Evolutionary conservation across 2,113 vertebrate species (phyloP).

Genomic region (Dendrocopos noguchii): DNA sequence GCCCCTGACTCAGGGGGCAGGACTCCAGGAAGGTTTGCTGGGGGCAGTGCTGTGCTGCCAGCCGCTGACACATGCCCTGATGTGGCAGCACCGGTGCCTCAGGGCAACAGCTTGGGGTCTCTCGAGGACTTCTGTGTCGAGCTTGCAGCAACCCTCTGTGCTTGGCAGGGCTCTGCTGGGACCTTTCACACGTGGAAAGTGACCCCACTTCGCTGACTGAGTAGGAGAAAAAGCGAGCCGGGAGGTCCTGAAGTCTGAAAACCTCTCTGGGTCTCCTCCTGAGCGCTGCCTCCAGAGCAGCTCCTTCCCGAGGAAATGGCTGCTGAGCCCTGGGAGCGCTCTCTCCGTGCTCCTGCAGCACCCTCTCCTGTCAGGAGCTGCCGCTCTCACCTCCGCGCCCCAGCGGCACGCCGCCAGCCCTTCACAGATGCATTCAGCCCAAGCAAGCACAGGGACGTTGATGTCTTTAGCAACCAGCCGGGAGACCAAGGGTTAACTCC

Average conservation of each 20-base stretch:
- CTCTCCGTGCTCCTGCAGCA: neutral
- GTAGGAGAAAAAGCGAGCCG: neutral
- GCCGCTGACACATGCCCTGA: neutral
- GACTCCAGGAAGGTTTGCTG: neutral
- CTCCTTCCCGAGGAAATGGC: neutral
- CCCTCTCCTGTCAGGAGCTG: conserved; percentile 25
- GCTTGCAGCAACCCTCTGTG: neutral
- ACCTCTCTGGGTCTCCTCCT: neutral
- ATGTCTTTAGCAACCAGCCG: neutral
- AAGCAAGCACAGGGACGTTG: rapidly evolving
- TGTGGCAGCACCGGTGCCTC: neutral
- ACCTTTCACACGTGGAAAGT: neutral
- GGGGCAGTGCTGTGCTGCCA: neutral
- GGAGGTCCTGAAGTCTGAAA: neutral
- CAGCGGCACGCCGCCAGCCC: rapidly evolving
- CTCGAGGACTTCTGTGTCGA: neutral
- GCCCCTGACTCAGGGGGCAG: neutral
- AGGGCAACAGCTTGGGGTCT: neutral
- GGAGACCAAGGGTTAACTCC: neutral
- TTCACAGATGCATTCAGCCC: rapidly evolving
- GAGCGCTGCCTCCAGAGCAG: neutral
- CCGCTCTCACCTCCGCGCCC: neutral
- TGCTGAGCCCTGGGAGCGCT: neutral
- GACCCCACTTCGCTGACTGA: rapidly evolving
- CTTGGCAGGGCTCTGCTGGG: neutral